Conservation (phyloP, 37 sponge, comb jelly and placozoan species). For the Diacarnus erythraeanus region DNA sequence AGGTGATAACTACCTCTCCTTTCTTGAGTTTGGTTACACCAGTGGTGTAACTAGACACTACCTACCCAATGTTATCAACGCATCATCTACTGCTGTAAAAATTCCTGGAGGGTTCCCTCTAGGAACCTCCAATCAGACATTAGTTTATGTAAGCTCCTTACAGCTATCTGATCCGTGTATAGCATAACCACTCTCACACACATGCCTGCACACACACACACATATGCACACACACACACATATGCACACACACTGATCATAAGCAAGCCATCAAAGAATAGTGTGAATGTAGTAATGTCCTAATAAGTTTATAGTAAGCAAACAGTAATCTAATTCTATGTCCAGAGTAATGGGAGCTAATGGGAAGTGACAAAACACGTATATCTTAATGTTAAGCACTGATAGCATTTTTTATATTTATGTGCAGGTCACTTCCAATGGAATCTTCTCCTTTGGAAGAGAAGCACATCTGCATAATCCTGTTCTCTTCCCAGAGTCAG, state of each 20-base stretch:
- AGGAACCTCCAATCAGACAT: conserved; percentile 16
- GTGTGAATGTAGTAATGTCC: too few species aligned
- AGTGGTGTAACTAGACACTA: neutral
- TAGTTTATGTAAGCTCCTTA: conserved; percentile 28
- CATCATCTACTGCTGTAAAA: neutral
- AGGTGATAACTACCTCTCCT: conserved; percentile 21
- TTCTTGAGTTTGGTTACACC: conserved; percentile 10
- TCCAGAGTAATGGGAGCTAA: too few species aligned
- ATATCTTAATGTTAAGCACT: neutral
- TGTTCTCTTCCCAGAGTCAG: conserved; percentile 18
- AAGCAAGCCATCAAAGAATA: too few species aligned
- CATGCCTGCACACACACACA: neutral
- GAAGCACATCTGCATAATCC: conserved; percentile 2
- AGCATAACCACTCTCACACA: too few species aligned
- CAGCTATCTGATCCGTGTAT: too few species aligned
- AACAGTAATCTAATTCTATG: too few species aligned
- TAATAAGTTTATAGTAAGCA: too few species aligned
- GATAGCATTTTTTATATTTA: neutral
- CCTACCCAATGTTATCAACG: conserved; percentile 5
- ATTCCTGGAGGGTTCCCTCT: conserved; percentile 12
- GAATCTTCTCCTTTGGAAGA: conserved; percentile 27
- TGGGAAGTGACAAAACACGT: too few species aligned
- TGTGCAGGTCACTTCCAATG: conserved; percentile 22
- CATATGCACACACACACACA: too few species aligned
- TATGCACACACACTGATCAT: too few species aligned